phyloP scores from a whole-genome alignment of 2,888 invertebrate genomes.

The Hyppa rectilinea region DNA sequence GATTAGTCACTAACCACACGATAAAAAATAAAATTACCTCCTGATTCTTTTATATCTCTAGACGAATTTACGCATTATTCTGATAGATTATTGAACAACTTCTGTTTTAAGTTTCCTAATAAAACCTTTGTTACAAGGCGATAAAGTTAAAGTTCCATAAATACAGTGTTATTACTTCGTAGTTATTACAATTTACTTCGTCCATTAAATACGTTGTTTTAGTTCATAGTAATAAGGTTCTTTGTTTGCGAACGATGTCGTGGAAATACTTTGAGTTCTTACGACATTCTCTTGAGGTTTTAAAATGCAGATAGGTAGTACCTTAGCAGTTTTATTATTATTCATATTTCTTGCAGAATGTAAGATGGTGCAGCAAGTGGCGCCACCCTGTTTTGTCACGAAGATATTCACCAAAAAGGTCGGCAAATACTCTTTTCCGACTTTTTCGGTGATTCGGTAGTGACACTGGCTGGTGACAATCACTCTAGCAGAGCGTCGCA shows the following conservation, averaged over 20 bases:
- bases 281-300: constrained; percentile 18
- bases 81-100: background rate
- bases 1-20: too few species aligned
- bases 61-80: background rate
- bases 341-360: too few species aligned
- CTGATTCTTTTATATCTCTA: background rate
- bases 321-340: background rate
- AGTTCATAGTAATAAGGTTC: constrained; percentile 31
- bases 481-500: too few species aligned
- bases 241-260: constrained; percentile 41
- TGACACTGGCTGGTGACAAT: too few species aligned
- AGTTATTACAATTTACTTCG: constrained; percentile 49
- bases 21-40: too few species aligned
- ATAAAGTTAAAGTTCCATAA: constrained; percentile 32
- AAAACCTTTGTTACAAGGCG: constrained; percentile 23
- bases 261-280: constrained; percentile 18
- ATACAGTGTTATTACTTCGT: constrained; percentile 28
- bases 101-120: constrained; percentile 5
- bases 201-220: constrained; percentile 36
- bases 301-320: background rate
- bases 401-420: too few species aligned
- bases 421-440: too few species aligned
- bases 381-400: too few species aligned
- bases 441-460: too few species aligned
- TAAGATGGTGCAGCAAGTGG: too few species aligned